Percentiles rank a stretch among this genome's conserved stretches.
phyloP scores from a whole-genome alignment of 1,140 invertebrate genomes.

The Lutraria rhynchaena region DNA sequence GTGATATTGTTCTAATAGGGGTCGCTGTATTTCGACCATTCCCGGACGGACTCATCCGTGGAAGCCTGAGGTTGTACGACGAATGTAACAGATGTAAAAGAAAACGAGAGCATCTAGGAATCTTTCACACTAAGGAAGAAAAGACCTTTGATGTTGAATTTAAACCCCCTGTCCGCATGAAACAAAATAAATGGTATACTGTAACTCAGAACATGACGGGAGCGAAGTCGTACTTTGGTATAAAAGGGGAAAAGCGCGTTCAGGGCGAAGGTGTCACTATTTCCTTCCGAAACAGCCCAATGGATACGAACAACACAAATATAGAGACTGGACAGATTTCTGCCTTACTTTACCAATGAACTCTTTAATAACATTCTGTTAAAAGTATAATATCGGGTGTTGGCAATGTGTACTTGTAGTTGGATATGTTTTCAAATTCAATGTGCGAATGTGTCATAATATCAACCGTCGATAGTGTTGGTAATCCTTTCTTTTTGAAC shows the following conservation, averaged over 20 bases:
- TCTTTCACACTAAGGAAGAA: background rate
- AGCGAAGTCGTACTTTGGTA: constrained; percentile 40
- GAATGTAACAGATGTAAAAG: constrained; percentile 25
- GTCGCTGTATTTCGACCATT: constrained; percentile 43
- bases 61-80: constrained; percentile 30
- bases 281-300: constrained; percentile 27
- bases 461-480: too few species aligned
- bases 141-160: constrained; percentile 41
- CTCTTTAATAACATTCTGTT: too few species aligned
- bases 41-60: constrained; percentile 43
- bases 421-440: too few species aligned
- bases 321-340: constrained; percentile 40
- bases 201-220: constrained; percentile 53
- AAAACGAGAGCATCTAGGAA: constrained; percentile 14
- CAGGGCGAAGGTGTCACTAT: constrained; percentile 26
- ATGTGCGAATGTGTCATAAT: too few species aligned
- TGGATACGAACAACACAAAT: constrained; percentile 48
- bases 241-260: constrained; percentile 15
- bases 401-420: too few species aligned
- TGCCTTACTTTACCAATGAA: constrained; percentile 26
- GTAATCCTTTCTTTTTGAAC: too few species aligned
- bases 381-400: too few species aligned
- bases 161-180: constrained; percentile 11
- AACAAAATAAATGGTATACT: constrained; percentile 38
- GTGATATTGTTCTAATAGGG: constrained; percentile 23